A percentile compares a stretch with the other conserved stretches of the same genome.
These are phyloP conservation scores for Eulemur mongoz DNA, from an alignment of 2,797 vertebrate genomes.

Conservation along the genomic window DNA sequence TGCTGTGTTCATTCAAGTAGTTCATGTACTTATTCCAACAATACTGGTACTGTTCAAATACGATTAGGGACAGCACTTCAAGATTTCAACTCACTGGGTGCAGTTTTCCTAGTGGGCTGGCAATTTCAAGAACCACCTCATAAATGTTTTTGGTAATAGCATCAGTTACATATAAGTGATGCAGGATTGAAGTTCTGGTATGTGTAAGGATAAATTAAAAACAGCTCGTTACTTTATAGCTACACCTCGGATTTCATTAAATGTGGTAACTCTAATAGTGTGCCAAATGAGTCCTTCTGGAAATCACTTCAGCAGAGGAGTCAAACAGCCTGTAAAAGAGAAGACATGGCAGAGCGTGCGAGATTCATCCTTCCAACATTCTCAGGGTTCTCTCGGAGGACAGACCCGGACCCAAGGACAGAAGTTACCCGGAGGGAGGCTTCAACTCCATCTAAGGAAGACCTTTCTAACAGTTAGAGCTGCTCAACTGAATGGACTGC, in stretches of 20 bases:
- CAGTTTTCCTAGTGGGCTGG: background rate
- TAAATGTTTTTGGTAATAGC: background rate
- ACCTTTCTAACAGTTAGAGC: slow-evolving; percentile 66
- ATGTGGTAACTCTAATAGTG: slow-evolving; percentile 30
- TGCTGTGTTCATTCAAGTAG: background rate
- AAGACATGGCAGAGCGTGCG: slow-evolving; percentile 55
- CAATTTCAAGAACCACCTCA: background rate
- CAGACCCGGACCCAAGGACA: slow-evolving; percentile 40
- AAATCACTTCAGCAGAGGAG: slow-evolving; percentile 54
- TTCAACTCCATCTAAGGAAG: slow-evolving; percentile 71
- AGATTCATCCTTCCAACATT: slow-evolving; percentile 49
- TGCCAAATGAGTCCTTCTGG: slow-evolving; percentile 66
- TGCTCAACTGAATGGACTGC: slow-evolving; percentile 69
- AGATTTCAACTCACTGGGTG: background rate
- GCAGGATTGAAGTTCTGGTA: background rate
- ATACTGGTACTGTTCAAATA: background rate
- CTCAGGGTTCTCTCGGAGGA: slow-evolving; percentile 40
- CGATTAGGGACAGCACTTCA: background rate
- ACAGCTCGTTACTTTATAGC: slow-evolving; percentile 68
- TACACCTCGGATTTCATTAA: slow-evolving; percentile 67
- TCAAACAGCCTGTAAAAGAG: slow-evolving; percentile 65
- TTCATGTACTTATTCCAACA: background rate
- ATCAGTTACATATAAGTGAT: slow-evolving; percentile 46
- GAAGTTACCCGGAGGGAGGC: slow-evolving; percentile 63
- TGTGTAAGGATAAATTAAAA: slow-evolving; percentile 28